These are phyloP conservation scores for Lasiommata megera DNA, from an alignment of 2,888 invertebrate genomes.

Conservation along the genomic window DNA sequence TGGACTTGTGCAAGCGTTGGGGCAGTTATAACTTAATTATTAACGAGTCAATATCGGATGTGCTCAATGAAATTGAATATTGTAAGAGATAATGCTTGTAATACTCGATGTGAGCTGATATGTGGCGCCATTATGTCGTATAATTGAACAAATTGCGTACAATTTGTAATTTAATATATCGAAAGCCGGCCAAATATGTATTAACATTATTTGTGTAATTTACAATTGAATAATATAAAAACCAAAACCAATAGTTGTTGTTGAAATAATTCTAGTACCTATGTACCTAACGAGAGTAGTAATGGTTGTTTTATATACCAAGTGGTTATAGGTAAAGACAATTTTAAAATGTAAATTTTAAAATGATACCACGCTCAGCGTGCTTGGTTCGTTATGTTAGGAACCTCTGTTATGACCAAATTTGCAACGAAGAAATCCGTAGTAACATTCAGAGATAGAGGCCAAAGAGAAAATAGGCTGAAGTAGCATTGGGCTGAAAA, in stretches of 20 bases:
- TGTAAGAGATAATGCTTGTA: constrained; percentile 21
- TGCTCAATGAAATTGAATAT: constrained; percentile 24
- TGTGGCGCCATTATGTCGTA: constrained; percentile 3
- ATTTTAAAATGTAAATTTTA: too few species aligned
- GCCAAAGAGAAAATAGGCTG: too few species aligned
- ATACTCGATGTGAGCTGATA: constrained; percentile 16
- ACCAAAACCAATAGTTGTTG: constrained; percentile 28
- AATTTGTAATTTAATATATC: background rate
- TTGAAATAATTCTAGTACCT: too few species aligned
- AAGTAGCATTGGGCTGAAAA: too few species aligned
- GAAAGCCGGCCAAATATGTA: constrained; percentile 1
- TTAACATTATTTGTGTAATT: background rate
- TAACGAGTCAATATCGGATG: constrained; percentile 34
- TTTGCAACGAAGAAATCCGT: too few species aligned
- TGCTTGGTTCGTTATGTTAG: too few species aligned
- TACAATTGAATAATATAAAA: background rate
- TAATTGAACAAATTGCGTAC: constrained; percentile 8
- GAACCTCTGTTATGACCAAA: too few species aligned
- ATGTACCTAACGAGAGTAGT: too few species aligned
- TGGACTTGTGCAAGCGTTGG: constrained; percentile 17
- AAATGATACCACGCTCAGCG: too few species aligned
- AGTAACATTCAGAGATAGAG: too few species aligned
- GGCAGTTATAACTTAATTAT: constrained; percentile 33
- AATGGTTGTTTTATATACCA: too few species aligned
- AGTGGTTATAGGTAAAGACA: too few species aligned